A percentile compares a stretch with the other conserved stretches of the same genome.
phyloP scores from a whole-genome alignment of 2,113 vertebrate genomes.

The Amphilophus citrinellus region DNA sequence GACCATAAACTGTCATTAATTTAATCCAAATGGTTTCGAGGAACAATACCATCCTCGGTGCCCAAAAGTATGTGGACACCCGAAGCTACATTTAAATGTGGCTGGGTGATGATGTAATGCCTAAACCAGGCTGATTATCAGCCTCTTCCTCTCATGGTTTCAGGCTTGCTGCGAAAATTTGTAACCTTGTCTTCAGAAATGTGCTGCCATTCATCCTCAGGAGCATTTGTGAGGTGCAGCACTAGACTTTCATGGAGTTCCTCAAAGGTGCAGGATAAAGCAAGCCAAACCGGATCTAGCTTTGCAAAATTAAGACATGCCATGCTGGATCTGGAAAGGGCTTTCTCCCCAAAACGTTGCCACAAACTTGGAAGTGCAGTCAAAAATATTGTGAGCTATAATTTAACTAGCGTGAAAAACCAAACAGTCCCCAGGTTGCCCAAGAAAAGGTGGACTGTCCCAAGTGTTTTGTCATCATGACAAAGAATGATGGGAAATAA shows the following conservation, averaged over 20 bases:
- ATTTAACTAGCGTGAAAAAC: background rate
- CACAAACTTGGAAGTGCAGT: background rate
- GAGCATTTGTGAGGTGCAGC: background rate
- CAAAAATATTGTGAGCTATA: background rate
- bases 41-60: background rate
- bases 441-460: too few species aligned
- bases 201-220: background rate
- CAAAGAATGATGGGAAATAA: background rate
- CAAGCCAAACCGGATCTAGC: background rate
- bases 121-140: background rate
- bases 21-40: conserved; percentile 10
- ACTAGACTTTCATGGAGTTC: background rate
- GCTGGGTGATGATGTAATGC: background rate
- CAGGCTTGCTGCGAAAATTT: background rate
- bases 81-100: background rate
- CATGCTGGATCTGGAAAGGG: background rate
- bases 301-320: background rate
- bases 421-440: background rate
- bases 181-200: background rate
- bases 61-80: background rate
- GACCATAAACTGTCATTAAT: conserved; percentile 24
- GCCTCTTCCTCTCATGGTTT: background rate
- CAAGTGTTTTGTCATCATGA: background rate
- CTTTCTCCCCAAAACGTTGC: background rate
- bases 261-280: background rate